Percentiles rank a stretch among this genome's conserved stretches.
These are phyloP conservation scores for Reticulitermes lucifugus DNA, from an alignment of 2,888 invertebrate species.

Conservation along the genomic window DNA sequence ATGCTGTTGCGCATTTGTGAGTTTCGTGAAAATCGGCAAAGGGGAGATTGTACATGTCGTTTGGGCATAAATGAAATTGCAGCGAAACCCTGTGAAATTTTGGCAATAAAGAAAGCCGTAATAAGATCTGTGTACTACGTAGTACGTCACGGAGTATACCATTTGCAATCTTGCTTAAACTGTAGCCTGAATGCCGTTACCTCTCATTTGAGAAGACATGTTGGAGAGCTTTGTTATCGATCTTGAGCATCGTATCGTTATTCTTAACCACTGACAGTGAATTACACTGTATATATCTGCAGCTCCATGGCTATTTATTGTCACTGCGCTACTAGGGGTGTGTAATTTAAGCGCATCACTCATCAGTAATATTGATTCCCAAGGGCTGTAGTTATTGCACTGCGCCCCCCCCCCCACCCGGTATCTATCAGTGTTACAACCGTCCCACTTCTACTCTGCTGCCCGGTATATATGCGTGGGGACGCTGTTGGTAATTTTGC, in stretches of 20 bases:
- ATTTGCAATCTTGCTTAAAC: no score
- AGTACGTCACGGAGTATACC: no score
- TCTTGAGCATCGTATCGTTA: slow-evolving; percentile 12
- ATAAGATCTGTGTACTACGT: no score
- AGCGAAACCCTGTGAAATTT: no score
- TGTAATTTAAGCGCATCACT: slow-evolving; percentile 52
- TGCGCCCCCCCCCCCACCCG: slow-evolving; percentile 43
- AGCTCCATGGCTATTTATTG: slow-evolving; percentile 37
- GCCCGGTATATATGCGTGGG: slow-evolving; percentile 45
- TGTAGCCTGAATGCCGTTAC: no score
- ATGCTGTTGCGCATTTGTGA: no score
- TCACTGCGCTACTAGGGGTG: slow-evolving; percentile 43
- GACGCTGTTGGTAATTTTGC: slow-evolving; percentile 49
- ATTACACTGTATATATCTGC: slow-evolving; percentile 32
- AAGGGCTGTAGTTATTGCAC: slow-evolving; percentile 50
- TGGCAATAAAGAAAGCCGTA: no score
- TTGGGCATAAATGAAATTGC: no score
- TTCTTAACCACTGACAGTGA: slow-evolving; percentile 32
- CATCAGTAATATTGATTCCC: slow-evolving; percentile 52
- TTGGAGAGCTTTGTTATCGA: background rate
- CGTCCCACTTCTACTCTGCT: slow-evolving; percentile 42
- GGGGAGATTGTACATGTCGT: no score
- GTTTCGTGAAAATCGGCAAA: no score
- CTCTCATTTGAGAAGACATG: background rate
- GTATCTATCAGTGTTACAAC: slow-evolving; percentile 49